These are phyloP conservation scores for Haliclona indistincta DNA, from an alignment of 37 sponge, comb jelly and placozoan species.

Conservation along the genomic window DNA sequence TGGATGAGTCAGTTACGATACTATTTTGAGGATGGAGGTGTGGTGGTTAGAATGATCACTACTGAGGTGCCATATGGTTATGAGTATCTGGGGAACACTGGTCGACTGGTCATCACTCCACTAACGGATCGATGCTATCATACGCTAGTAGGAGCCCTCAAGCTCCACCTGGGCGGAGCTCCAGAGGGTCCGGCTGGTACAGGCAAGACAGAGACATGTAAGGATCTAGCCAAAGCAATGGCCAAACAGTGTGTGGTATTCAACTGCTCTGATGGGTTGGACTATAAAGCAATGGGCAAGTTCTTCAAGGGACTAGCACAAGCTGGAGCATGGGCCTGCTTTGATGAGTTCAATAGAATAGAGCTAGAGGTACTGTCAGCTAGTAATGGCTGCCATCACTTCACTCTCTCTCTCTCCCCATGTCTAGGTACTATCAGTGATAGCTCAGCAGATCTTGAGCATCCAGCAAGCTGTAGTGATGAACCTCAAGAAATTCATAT, in stretches of 20 bases:
- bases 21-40: slow-evolving; percentile 84
- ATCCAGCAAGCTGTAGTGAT: slow-evolving; percentile 88
- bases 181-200: slow-evolving; percentile 98
- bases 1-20: slow-evolving; percentile 99
- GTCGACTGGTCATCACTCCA: slow-evolving; percentile 97
- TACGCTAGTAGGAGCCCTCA: slow-evolving; percentile 97
- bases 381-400: no score
- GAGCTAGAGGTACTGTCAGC: slow-evolving; percentile 89
- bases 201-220: slow-evolving; percentile 95
- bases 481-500: slow-evolving; percentile 75
- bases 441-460: slow-evolving; percentile 96
- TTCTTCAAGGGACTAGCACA: slow-evolving; percentile 99
- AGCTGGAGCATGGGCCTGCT: slow-evolving; percentile 99
- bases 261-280: slow-evolving; percentile 99
- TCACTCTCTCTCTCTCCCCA: no score
- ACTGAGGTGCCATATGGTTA: slow-evolving; percentile 96
- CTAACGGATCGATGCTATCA: slow-evolving; percentile 97
- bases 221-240: slow-evolving; percentile 99
- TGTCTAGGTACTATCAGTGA: slow-evolving; percentile 87
- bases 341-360: slow-evolving; percentile 99
- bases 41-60: slow-evolving; percentile 96
- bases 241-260: slow-evolving; percentile 99
- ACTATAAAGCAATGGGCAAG: slow-evolving; percentile 99
- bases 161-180: slow-evolving; percentile 95
- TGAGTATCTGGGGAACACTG: slow-evolving; percentile 98